phyloP scores from a whole-genome alignment of 2,113 vertebrate species.

The Onychostoma macrolepis region DNA sequence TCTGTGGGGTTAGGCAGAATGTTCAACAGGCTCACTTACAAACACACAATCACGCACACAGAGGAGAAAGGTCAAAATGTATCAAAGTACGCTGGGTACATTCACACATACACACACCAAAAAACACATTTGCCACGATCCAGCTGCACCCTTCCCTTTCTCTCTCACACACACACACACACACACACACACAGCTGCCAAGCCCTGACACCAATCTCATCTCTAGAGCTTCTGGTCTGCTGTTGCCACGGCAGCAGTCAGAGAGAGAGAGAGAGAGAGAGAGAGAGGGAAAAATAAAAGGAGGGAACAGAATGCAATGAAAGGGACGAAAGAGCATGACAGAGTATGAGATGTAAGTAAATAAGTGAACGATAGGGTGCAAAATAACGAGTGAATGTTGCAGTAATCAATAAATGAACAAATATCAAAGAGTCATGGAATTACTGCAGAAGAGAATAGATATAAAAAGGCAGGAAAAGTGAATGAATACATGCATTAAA shows the following conservation, averaged over 20 bases:
- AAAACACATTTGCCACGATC: constrained; percentile 8
- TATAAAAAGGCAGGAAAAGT: neutral
- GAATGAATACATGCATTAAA: neutral
- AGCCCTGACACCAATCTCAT: constrained; percentile 46
- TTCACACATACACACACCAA: constrained; percentile 19
- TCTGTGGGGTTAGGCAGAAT: constrained; percentile 3
- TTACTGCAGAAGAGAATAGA: neutral
- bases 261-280: constrained; percentile 46
- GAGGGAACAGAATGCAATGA: constrained; percentile 3
- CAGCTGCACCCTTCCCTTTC: constrained; percentile 34
- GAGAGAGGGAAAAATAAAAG: constrained; percentile 35
- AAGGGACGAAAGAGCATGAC: neutral
- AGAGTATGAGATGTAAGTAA: neutral
- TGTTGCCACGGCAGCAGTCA: constrained; percentile 73
- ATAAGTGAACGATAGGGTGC: neutral
- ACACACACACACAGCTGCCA: constrained; percentile 31
- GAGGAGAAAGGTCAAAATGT: constrained; percentile 1
- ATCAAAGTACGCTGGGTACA: neutral
- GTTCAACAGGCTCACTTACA: constrained; percentile 35
- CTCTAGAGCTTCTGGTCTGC: constrained; percentile 51
- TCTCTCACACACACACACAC: constrained; percentile 28
- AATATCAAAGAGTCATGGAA: neutral
- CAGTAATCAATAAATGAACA: neutral
- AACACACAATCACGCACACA: constrained; percentile 18
- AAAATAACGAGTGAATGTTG: neutral